Base-by-base conservation (phyloP, 1,140 invertebrate genomes). In the Pseudomyrmex dendroicus region DNA sequence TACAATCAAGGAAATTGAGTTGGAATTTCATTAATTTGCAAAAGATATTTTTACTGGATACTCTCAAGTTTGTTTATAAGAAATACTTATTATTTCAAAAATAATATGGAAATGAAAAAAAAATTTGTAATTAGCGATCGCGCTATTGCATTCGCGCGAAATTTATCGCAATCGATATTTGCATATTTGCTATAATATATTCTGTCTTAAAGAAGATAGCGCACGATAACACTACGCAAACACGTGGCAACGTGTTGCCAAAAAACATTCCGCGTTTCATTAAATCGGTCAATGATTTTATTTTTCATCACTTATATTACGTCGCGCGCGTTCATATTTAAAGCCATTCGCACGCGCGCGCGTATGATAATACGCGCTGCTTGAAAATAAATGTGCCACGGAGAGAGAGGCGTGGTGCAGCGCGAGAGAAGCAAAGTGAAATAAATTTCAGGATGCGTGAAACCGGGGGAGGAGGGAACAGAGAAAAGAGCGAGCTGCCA, bases 401-500 rank as follows among this genome's bases (percentile, higher is more conserved):
- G 44, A 44, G 48, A 64, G 73, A 46, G 73, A 46, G 61, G 20
- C 46, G 46, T 13, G 73, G 35, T 15, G 17, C 62, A 63, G 35
- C 7, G 67, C 15, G 50, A 25, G 44, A 20, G 73, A 44, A 20
- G 48, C 48, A 54, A 56, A 76, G 73, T 76, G 61, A 64, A 76
- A 76, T 76, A 76, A 64, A 76, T 76, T 76, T 76, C 61, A 54
- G 72, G 13, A 50, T 44, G 61, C 25, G 73, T 46, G 61, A 76
- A 64, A 35, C 35, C 61, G 7, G n/a, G n/a, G 48, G 48, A 10
- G 22, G 73, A 64, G 61, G 2, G 57, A 35, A 35, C 35, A 5
- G 35, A 5, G 5, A 20, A 63, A 15, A 63, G 22, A 54, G 78
- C 15, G 50, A 64, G 20, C 44, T 48, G 46, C 57, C 35, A n/a